Conservation (phyloP, 2,888 invertebrate species). For the Fabriciana adippe region DNA sequence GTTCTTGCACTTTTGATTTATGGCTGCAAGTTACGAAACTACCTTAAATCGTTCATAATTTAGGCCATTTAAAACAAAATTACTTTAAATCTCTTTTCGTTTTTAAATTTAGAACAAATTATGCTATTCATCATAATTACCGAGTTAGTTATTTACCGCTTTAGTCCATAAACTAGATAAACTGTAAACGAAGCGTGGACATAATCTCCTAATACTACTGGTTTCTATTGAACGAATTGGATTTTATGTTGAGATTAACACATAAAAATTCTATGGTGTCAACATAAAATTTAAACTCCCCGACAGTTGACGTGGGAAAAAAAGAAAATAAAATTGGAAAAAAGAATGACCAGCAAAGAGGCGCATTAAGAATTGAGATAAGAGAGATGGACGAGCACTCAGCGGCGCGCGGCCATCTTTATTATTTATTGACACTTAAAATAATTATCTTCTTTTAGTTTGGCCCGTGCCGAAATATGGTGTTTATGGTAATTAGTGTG, state of each 20-base stretch:
- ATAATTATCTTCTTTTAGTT: conserved; percentile 70
- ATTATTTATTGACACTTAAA: conserved; percentile 83
- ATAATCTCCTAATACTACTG: conserved; percentile 58
- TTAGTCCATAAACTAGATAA: conserved; percentile 63
- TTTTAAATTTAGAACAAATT: neutral
- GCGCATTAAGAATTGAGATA: conserved; percentile 82
- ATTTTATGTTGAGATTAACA: conserved; percentile 78
- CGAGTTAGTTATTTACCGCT: too few species aligned
- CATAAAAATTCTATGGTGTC: conserved; percentile 78
- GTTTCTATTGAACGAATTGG: conserved; percentile 53
- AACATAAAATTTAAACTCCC: conserved; percentile 77
- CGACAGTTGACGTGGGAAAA: conserved; percentile 69
- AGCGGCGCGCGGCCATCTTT: conserved; percentile 74
- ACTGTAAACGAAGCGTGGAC: conserved; percentile 52
- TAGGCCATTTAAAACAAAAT: conserved; percentile 21
- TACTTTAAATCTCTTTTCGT: neutral
- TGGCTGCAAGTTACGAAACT: conserved; percentile 44
- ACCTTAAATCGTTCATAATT: conserved; percentile 40
- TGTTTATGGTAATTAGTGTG: conserved; percentile 30
- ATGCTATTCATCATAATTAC: conserved; percentile 16
- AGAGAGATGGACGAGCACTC: conserved; percentile 82
- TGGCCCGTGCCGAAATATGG: conserved; percentile 73
- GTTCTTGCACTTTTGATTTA: conserved; percentile 67
- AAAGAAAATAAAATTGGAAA: conserved; percentile 63
- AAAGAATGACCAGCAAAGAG: conserved; percentile 77